Percentiles rank a stretch among this genome's conserved stretches.
Conservation (phyloP, 2,888 invertebrate species). For the Pachymerium ferrugineum region DNA sequence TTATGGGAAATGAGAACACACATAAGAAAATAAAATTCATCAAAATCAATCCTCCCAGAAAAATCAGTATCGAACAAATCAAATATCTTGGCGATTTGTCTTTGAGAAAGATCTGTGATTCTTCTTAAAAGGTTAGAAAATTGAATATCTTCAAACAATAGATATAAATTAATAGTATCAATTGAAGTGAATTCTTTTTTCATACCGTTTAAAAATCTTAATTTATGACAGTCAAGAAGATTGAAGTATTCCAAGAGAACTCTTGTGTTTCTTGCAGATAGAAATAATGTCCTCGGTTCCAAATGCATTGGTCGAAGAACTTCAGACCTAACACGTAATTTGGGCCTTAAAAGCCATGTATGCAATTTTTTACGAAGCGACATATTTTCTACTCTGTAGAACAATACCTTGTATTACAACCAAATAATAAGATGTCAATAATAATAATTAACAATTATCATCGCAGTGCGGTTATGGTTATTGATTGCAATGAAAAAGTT, state of each 20-base stretch:
- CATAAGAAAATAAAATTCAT: slow-evolving; percentile 44
- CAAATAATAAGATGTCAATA: no score
- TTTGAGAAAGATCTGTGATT: slow-evolving; percentile 40
- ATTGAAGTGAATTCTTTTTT: background rate
- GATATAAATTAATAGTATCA: background rate
- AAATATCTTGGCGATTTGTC: slow-evolving; percentile 41
- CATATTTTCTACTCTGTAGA: no score
- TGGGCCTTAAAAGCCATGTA: background rate
- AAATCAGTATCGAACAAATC: slow-evolving; percentile 44
- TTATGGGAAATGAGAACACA: slow-evolving; percentile 43
- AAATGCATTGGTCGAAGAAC: slow-evolving; percentile 38
- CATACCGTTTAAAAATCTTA: slow-evolving; percentile 40
- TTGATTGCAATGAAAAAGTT: no score
- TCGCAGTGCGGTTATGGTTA: no score
- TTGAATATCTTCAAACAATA: slow-evolving; percentile 40
- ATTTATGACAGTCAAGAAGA: slow-evolving; percentile 41
- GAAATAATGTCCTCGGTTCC: slow-evolving; percentile 41
- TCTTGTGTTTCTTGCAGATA: slow-evolving; percentile 39
- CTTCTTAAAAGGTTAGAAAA: slow-evolving; percentile 41
- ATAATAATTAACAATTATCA: no score
- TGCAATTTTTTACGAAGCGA: background rate
- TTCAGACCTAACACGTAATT: background rate
- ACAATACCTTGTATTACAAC: no score
- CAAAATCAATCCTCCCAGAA: slow-evolving; percentile 44
- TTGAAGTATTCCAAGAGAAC: slow-evolving; percentile 42